Evolutionary conservation across 2,797 vertebrate species (phyloP), one percentile per base, ranked within the genome.

Genomic region (Bryconaethiops microstoma): DNA sequence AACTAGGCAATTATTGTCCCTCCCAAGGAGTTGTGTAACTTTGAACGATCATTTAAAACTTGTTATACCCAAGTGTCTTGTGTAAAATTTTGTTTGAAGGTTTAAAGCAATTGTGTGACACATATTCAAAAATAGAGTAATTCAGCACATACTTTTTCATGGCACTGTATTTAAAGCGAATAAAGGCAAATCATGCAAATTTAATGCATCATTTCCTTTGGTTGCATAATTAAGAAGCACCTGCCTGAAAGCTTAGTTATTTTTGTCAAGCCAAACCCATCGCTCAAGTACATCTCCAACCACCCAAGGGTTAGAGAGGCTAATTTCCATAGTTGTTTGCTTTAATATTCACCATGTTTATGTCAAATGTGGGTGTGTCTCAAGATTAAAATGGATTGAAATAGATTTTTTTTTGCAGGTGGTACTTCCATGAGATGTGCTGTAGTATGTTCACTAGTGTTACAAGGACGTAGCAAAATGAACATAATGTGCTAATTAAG

Each of bases 401-500:
- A 42, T 72, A 57, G 59, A 8, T 25, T 16, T 69, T 54, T 82
- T 78, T 75, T n/a, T 67, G 52, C 35, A 76, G 45, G 60, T 72
- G 54, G 60, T 45, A 40, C n/a, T 69, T 62, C 74, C 57, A 62
- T 59, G 73, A 77, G 68, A 83, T 76, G 57, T 76, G 73, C 48
- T 68, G 40, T 40, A 64, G 25, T 7, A 64, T 80, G 68, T 78
- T 73, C 69, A 79, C 29, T 59, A 35, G 69, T 21, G 50, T 63
- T 67, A 76, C 71, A 76, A 57, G 48, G 29, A 76, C 67, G n/a
- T 71, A 78, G 62, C 14, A 62, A 81, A 59, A 21, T 77, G 19
- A 55, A 78, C 42, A 70, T 78, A 75, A 83, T 75, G 81, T 83
- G 69, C 50, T 62, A 83, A 80, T 78, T 78, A 83, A 81, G 29